Conservation (phyloP, 2,888 invertebrate genomes). For the Agrenia bidenticulata region DNA sequence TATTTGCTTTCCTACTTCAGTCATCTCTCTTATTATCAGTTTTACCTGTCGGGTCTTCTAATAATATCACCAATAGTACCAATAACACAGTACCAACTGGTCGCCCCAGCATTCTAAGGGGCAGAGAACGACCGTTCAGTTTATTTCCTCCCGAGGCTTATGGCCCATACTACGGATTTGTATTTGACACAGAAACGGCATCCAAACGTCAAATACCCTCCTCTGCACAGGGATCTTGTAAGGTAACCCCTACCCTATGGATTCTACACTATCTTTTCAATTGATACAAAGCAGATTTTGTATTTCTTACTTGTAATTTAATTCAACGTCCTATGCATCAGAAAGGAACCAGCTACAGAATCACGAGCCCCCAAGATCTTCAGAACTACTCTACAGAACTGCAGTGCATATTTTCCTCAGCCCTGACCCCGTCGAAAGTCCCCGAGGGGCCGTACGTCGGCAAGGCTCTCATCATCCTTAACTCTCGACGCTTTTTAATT, state of each 20-base stretch:
- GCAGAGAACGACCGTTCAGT: too few species aligned
- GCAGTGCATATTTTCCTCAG: slow-evolving; percentile 13
- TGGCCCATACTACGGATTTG: slow-evolving; percentile 11
- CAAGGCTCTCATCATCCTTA: neutral
- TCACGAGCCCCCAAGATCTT: neutral
- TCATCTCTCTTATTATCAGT: too few species aligned
- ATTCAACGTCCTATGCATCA: neutral
- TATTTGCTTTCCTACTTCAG: too few species aligned
- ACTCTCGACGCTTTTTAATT: slow-evolving; percentile 7
- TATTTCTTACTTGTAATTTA: neutral
- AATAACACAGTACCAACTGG: too few species aligned
- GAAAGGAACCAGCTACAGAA: slow-evolving; percentile 4
- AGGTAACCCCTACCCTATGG: too few species aligned
- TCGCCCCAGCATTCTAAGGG: too few species aligned
- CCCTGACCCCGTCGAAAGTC: slow-evolving; percentile 10
- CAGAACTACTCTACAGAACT: neutral
- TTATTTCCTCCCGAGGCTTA: slow-evolving; percentile 3
- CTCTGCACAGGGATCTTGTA: slow-evolving; percentile 1
- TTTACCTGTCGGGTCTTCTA: too few species aligned
- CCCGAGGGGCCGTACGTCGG: slow-evolving; percentile 11
- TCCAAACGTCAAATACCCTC: neutral
- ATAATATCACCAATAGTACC: too few species aligned
- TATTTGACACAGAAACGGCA: slow-evolving; percentile 3
- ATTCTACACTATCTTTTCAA: too few species aligned
- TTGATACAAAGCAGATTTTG: neutral